phyloP scores from a whole-genome alignment of 2,113 vertebrate species.

The Oncorhynchus keta region DNA sequence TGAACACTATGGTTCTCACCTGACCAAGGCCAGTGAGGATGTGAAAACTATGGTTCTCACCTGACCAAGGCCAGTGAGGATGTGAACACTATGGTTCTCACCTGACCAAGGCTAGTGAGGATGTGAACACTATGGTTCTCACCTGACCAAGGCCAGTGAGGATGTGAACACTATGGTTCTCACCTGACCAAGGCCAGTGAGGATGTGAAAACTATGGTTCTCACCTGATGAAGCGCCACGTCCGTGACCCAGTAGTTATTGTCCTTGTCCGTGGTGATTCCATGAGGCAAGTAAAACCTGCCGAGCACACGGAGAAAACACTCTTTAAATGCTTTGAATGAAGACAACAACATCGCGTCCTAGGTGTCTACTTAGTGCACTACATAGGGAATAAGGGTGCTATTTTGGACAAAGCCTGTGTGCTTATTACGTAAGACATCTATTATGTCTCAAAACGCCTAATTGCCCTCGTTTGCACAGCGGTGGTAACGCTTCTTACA shows the following conservation, averaged over 20 bases:
- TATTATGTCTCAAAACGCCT: background rate
- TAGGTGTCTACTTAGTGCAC: no score
- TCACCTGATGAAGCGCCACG: constrained; percentile 96
- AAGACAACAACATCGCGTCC: background rate
- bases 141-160: no score
- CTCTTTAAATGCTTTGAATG: background rate
- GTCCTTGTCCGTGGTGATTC: constrained; percentile 85
- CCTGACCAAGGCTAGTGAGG: no score
- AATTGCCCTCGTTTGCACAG: background rate
- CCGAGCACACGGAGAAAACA: constrained; percentile 1
- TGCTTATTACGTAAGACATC: background rate
- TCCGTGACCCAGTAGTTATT: constrained; percentile 97
- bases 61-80: no score
- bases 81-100: no score
- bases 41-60: no score
- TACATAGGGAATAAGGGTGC: no score
- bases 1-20: no score
- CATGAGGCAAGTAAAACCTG: constrained; percentile 96
- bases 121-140: no score
- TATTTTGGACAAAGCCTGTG: background rate
- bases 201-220: background rate
- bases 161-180: background rate
- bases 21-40: no score
- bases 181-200: background rate
- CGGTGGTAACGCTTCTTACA: constrained; percentile 78